phyloP scores from a whole-genome alignment of 2,797 vertebrate species.

The Nyctalus aviator region DNA sequence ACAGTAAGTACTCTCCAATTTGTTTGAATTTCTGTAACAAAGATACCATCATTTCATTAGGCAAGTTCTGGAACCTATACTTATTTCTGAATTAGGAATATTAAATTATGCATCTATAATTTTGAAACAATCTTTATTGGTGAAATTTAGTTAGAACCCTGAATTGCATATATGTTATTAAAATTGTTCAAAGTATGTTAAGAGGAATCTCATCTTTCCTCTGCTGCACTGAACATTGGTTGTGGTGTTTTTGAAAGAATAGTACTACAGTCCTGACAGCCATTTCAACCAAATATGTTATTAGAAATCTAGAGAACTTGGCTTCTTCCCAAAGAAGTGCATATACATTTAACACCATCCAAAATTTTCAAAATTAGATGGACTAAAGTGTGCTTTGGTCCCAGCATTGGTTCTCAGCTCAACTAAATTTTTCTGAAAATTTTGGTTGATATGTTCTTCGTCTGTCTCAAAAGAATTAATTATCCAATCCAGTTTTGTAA shows the following conservation, averaged over 20 bases:
- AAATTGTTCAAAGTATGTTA: not conserved
- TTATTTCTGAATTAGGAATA: constrained; percentile 30
- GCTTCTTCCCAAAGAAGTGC: constrained; percentile 37
- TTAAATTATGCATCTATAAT: not conserved
- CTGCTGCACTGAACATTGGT: not conserved
- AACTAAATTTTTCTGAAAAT: constrained; percentile 53
- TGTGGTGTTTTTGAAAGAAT: not conserved
- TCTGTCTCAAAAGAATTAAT: constrained; percentile 32
- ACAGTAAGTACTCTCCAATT: not conserved
- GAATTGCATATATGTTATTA: not conserved
- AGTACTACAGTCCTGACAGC: not conserved
- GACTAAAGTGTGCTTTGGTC: constrained; percentile 12
- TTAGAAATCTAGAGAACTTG: not conserved
- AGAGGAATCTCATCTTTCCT: not conserved
- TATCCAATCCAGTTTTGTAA: not conserved
- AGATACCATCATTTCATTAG: not conserved
- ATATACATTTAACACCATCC: not conserved
- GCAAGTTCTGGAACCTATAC: not conserved
- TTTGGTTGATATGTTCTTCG: constrained; percentile 21
- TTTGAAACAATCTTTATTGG: not conserved
- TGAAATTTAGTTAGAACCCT: not conserved
- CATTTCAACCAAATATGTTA: not conserved
- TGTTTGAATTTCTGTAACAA: not conserved
- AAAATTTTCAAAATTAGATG: constrained; percentile 46
- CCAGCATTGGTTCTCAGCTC: not conserved